Evolutionary conservation across 1,140 invertebrate species (phyloP).

Genomic region (Yoshiicerus persimilis): DNA sequence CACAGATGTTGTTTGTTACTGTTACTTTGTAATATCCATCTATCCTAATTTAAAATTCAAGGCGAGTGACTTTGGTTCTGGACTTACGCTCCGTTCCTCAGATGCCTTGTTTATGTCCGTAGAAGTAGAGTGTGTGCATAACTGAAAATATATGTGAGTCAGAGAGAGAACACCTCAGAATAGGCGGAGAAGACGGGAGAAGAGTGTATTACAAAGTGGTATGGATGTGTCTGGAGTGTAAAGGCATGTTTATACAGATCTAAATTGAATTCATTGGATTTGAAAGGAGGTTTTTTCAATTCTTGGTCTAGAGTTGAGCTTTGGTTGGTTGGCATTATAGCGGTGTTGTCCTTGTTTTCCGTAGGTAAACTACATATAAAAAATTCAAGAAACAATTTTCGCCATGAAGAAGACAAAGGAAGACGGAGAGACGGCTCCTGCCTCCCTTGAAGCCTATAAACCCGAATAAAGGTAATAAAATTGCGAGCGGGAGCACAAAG

Average conservation of each 20-base stretch:
- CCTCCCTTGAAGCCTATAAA: slow-evolving; percentile 7
- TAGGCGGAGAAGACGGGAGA: too few relatives aligned
- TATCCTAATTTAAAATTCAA: slow-evolving; percentile 20
- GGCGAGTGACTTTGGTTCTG: background rate
- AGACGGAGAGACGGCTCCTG: background rate
- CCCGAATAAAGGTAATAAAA: slow-evolving; percentile 20
- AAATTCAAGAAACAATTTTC: slow-evolving; percentile 18
- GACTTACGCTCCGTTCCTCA: too few relatives aligned
- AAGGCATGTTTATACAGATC: background rate
- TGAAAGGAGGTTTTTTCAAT: background rate
- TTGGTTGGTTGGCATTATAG: background rate
- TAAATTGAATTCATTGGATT: background rate
- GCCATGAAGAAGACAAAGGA: background rate
- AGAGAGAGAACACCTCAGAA: too few relatives aligned
- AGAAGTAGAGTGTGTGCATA: too few relatives aligned
- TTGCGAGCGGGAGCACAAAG: background rate
- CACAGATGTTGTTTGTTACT: slow-evolving; percentile 10
- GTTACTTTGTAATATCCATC: background rate
- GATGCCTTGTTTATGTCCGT: too few relatives aligned
- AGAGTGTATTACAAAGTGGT: too few relatives aligned
- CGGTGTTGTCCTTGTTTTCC: background rate
- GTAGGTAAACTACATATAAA: background rate
- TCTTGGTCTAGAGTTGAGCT: background rate
- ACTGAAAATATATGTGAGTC: too few relatives aligned
- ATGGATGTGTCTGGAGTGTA: too few relatives aligned